These are phyloP conservation scores for Meleagris gallopavo DNA, from an alignment of 2,113 vertebrate genomes.

Conservation along the genomic window DNA sequence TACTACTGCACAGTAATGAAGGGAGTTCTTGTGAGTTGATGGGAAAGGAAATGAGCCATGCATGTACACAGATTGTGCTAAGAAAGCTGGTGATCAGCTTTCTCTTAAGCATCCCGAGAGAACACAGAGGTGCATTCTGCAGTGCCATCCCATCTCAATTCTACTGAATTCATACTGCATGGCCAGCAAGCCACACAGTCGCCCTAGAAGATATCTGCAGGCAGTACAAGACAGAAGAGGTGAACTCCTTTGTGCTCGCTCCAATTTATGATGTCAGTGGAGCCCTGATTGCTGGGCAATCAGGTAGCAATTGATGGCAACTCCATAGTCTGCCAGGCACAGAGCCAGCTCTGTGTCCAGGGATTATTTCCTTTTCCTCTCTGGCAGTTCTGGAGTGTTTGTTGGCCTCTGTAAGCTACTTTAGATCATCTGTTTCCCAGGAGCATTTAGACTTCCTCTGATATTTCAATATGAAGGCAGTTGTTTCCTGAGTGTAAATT, in stretches of 20 bases:
- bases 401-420: slow-evolving; percentile 28
- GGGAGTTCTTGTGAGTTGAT: not conserved
- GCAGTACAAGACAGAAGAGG: not conserved
- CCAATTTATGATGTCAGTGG: not conserved
- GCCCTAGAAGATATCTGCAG: not conserved
- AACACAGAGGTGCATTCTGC: not conserved
- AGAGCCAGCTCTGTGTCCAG: slow-evolving; percentile 6
- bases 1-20: not conserved
- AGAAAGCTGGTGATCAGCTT: not conserved
- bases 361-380: slow-evolving; percentile 41
- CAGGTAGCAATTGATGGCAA: not conserved
- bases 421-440: slow-evolving; percentile 41
- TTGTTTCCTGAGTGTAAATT: slow-evolving; percentile 63
- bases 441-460: slow-evolving; percentile 53
- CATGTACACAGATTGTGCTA: not conserved
- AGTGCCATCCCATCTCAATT: not conserved
- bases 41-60: not conserved
- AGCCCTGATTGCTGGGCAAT: not conserved
- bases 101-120: not conserved
- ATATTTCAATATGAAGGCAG: slow-evolving; percentile 55
- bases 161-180: not conserved
- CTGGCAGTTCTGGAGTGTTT: not conserved
- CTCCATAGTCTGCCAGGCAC: not conserved
- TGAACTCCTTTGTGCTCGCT: not conserved
- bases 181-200: not conserved